phyloP scores from a whole-genome alignment of 2,888 invertebrate species.

The Cantharis rustica region DNA sequence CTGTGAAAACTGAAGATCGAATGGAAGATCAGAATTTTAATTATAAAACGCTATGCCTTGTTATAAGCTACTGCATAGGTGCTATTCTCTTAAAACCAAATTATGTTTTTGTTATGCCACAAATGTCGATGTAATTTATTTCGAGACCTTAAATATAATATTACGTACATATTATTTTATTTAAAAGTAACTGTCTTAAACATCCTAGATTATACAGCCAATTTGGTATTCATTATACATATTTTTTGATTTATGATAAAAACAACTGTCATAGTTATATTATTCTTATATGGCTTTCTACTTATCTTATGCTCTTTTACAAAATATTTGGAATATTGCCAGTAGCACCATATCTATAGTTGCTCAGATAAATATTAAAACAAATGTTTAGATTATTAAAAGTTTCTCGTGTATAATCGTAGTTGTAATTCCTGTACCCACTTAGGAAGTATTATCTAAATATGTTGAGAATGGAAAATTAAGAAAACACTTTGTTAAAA shows the following conservation, averaged over 20 bases:
- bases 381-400: not conserved
- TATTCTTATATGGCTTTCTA: not conserved
- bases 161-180: not conserved
- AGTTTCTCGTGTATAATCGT: not conserved
- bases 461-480: not conserved
- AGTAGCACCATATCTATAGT: not conserved
- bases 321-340: not conserved
- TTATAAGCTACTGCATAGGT: not conserved
- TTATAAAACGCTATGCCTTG: not conserved
- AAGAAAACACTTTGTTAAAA: not conserved
- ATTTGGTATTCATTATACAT: constrained; percentile 1
- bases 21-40: constrained; percentile 1
- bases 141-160: too few relatives aligned
- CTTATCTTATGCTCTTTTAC: not conserved
- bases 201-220: not conserved
- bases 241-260: constrained; percentile 1
- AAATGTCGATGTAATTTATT: not conserved
- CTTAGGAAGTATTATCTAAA: not conserved
- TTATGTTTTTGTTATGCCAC: not conserved
- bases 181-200: not conserved
- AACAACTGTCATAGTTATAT: not conserved
- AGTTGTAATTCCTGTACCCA: not conserved
- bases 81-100: not conserved
- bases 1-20: not conserved
- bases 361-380: not conserved